phyloP scores from a whole-genome alignment of 1,140 invertebrate genomes.

The Drosophila yakuba region DNA sequence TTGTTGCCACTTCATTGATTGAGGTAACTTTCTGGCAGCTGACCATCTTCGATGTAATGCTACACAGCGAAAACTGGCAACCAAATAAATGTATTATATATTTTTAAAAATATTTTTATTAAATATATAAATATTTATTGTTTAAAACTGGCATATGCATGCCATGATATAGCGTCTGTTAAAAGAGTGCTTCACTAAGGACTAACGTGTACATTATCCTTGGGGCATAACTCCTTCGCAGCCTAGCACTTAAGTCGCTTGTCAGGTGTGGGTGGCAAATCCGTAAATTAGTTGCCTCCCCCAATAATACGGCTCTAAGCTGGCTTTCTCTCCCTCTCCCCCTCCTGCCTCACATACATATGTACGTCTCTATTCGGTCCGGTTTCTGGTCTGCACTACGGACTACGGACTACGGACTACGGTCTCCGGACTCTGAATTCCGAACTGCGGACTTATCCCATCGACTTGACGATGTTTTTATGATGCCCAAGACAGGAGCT shows the following conservation, averaged over 20 bases:
- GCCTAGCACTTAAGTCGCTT: conserved; percentile 9
- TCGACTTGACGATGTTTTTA: conserved; percentile 64
- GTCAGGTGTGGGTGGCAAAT: conserved; percentile 30
- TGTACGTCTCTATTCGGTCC: conserved; percentile 31
- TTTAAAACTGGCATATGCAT: no score
- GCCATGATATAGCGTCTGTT: no score
- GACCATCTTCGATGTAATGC: conserved; percentile 12
- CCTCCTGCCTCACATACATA: conserved; percentile 13
- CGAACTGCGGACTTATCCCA: conserved; percentile 34
- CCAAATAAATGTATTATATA: not conserved
- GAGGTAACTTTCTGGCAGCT: conserved; percentile 17
- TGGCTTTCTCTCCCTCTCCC: not conserved
- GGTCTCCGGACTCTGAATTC: conserved; percentile 2
- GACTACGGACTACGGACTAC: not conserved
- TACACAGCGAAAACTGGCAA: not conserved
- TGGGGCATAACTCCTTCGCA: not conserved
- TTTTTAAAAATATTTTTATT: not conserved
- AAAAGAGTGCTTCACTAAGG: not conserved
- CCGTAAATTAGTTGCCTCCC: conserved; percentile 55
- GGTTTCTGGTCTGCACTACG: conserved; percentile 6
- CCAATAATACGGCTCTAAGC: conserved; percentile 62
- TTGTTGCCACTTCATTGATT: conserved; percentile 21
- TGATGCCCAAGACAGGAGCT: conserved; percentile 46
- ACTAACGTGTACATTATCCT: not conserved
- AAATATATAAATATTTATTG: not conserved